Base-by-base conservation (phyloP, 2,888 invertebrate species). In the Drosophila atripex region DNA sequence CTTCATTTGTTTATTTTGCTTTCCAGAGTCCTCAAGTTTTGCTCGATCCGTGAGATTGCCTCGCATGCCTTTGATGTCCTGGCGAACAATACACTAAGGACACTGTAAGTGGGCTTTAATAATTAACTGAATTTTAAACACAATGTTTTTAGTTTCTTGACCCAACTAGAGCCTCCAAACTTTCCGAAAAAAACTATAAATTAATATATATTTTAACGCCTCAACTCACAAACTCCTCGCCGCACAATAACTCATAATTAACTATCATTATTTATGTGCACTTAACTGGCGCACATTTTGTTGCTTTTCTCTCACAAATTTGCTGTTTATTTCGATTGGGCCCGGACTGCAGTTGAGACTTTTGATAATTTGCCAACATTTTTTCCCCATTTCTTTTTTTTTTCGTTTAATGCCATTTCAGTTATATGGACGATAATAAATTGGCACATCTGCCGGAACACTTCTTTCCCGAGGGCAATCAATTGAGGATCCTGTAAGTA, bases 371-470 rank as follows among this genome's bases (percentile, higher is more conserved):
- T 64, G 16, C 45, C 16, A 38, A 25, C 32, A 30, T 45, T 30
- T 47, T 39, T 64, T 59, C 25, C 63, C 4, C n/a, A n/a, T n/a
- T n/a, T n/a, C n/a, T 51, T 14, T 71, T 72, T 80, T 77, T 65
- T 47, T 55, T 49, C n/a, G n/a, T n/a, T n/a, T 41, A 41, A 57
- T 57, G 51, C 68, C 46, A 38, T 46, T 52, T 14, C 79, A 93
- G 93, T 65, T 90, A 92, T 85, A 84, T 93, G 88, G 92, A 92
- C 79, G 92, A 92, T 83, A 93, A 93, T 82, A 88, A 90, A 71
- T 85, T 93, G 63, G 78, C 85, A 56, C 77, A 75, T 32, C 77
- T 93, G 63, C 91, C 92, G 25, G 86, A 82, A 25, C 80, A 90
- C 73, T 77, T 92, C 39, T 92, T 93, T 78, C 80, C 91, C 12